Conservation (phyloP, 30 jellyfish, hydroid and myxozoan species). For the Aurelia sp. region DNA sequence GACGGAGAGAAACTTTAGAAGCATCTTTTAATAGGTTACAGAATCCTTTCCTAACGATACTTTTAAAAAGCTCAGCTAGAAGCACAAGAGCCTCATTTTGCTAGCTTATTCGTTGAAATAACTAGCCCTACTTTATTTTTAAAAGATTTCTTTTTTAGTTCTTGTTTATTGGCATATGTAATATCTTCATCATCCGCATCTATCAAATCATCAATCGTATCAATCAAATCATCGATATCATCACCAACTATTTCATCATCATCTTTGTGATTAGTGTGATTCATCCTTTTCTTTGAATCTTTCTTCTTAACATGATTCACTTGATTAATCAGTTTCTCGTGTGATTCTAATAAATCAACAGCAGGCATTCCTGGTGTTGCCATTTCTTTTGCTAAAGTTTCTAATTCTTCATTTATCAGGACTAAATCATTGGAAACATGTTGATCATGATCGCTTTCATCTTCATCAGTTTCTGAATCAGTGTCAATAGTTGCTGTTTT, state of each 20-base stretch:
- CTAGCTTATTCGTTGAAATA: conserved; percentile 18
- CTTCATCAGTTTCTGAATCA: conserved; percentile 45
- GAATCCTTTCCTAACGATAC: too few relatives aligned
- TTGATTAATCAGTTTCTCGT: conserved; percentile 11
- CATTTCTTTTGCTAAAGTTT: conserved; percentile 22
- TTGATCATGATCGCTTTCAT: background rate
- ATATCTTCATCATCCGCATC: conserved; percentile 75
- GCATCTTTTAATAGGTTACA: too few relatives aligned
- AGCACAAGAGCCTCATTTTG: background rate
- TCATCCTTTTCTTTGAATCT: background rate
- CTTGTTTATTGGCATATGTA: conserved; percentile 36
- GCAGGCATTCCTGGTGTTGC: conserved; percentile 75
- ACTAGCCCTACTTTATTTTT: conserved; percentile 1
- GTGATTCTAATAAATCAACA: conserved; percentile 18
- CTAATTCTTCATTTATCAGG: conserved; percentile 28
- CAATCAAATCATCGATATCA: conserved; percentile 64
- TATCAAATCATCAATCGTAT: conserved; percentile 49
- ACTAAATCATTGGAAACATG: background rate
- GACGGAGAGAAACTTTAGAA: too few relatives aligned
- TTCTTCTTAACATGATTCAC: background rate
- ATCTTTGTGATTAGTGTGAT: background rate
- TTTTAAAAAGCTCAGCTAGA: too few relatives aligned
- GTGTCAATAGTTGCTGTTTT: background rate
- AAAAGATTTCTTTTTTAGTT: conserved; percentile 27
- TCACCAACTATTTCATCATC: conserved; percentile 26